Evolutionary conservation across 2,888 invertebrate genomes (phyloP).

Genomic region (Argyresthia albistria): DNA sequence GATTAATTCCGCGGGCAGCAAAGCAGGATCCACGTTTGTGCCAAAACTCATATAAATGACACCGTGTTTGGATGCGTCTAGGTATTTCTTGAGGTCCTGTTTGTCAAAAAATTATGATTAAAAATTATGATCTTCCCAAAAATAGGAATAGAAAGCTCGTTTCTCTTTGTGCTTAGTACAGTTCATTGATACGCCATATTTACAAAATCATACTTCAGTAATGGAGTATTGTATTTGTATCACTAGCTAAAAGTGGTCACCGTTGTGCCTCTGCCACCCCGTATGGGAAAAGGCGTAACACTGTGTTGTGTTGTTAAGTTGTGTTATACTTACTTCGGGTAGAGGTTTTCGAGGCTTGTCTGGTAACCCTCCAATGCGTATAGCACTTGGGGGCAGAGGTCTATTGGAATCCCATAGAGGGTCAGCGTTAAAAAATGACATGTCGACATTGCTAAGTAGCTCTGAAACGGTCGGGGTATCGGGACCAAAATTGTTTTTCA

Average conservation of each 20-base stretch:
- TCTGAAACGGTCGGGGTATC: background rate
- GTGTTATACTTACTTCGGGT: background rate
- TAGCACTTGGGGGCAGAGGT: background rate
- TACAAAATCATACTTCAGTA: too few relatives aligned
- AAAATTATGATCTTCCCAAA: background rate
- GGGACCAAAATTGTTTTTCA: background rate
- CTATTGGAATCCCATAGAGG: background rate
- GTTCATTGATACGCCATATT: background rate
- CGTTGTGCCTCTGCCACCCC: too few relatives aligned
- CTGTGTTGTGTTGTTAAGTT: too few relatives aligned
- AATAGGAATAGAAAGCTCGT: too few relatives aligned
- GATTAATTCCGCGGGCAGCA: background rate
- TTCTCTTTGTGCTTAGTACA: too few relatives aligned
- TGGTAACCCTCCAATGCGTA: background rate
- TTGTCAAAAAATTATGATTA: background rate
- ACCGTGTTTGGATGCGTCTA: background rate
- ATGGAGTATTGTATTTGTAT: too few relatives aligned
- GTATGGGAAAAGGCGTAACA: too few relatives aligned
- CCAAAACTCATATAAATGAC: constrained; percentile 6
- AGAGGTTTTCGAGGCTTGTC: background rate
- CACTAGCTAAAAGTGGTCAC: too few relatives aligned
- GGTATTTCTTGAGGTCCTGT: background rate
- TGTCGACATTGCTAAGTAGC: background rate
- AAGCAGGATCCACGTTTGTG: background rate
- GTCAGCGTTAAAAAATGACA: background rate